Base-by-base conservation (phyloP, 2,113 vertebrate genomes). In the Carassius auratus region DNA sequence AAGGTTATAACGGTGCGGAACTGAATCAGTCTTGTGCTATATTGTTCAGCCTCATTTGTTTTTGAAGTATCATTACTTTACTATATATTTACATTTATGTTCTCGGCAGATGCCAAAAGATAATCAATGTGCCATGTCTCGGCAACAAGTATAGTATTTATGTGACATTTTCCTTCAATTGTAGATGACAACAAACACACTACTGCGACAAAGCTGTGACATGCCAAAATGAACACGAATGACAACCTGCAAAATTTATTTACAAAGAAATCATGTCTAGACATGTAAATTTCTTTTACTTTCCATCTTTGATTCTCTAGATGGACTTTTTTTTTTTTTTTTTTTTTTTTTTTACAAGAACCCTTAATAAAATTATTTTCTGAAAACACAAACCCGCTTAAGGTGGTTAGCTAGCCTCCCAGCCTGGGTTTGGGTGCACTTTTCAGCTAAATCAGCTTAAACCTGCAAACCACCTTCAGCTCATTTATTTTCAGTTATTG, bases 11-110 rank as follows among this genome's bases (percentile, higher is more conserved):
- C 19, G 19, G 17, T 79, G 55, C 76, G 64, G 59, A 64, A 64
- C 74, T 36, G n/a, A 78, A 78, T 59, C 30, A 78, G 23, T 55
- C 48, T 77, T 77, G 76, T 19, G 26, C 48, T 77, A 33, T 36
- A 78, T 78, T 52, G 45, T 52, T 76, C n/a, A 8, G 45, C 74
- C 13, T 52, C 48, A 52, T 26, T 76, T 76, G 42, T 50, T 80
- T 79, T 38, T 61, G 12, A 21, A 61, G 33, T 38, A 61, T 79
- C 42, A 68, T 81, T 19, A 68, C 30, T 48, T 30, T 30, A 30
- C 30, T 30, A 30, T 68, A 33, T 33, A 30, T 80, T 62, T 45
- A 80, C 38, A 81, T 81, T 68, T 33, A 42, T 61, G 33, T 62
- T 45, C 57, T 79, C n/a, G 33, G 36, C 13, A 62, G 8, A 42